These are phyloP conservation scores for Elgaria multicarinata DNA, from an alignment of 2,113 vertebrate species.

Conservation along the genomic window DNA sequence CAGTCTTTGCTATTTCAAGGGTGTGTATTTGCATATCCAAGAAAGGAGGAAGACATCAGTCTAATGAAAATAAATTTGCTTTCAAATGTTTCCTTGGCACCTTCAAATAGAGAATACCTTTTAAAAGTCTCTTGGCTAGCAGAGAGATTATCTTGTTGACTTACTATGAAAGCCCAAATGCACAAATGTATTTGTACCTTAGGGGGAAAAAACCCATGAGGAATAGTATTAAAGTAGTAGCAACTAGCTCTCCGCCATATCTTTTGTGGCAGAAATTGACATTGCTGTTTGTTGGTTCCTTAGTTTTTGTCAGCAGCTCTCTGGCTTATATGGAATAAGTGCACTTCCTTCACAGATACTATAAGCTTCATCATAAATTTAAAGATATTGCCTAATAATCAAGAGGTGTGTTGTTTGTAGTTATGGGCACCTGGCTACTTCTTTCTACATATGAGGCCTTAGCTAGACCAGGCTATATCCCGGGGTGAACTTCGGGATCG, in stretches of 20 bases:
- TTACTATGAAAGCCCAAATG: neutral
- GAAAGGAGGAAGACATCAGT: constrained; percentile 15
- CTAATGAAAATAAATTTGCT: constrained; percentile 17
- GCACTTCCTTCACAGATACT: neutral
- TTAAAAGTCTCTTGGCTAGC: neutral
- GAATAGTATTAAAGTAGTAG: neutral
- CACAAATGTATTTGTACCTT: neutral
- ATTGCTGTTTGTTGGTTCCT: constrained; percentile 25
- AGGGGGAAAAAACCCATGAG: neutral
- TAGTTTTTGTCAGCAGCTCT: constrained; percentile 47
- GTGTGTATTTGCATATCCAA: neutral
- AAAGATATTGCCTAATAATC: neutral
- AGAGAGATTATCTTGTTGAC: neutral
- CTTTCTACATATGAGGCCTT: no score
- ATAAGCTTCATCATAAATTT: constrained; percentile 17
- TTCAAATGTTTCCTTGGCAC: neutral
- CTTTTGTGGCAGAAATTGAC: neutral
- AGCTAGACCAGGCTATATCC: no score
- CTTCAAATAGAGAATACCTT: neutral
- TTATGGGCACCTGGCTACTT: neutral
- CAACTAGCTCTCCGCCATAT: neutral
- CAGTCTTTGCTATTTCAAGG: constrained; percentile 5
- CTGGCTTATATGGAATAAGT: constrained; percentile 37
- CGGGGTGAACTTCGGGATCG: no score
- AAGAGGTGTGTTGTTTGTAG: neutral